Evolutionary conservation across 37 sponge, comb jelly and placozoan species (phyloP).

Genomic region (Amphimedon queenslandica): DNA sequence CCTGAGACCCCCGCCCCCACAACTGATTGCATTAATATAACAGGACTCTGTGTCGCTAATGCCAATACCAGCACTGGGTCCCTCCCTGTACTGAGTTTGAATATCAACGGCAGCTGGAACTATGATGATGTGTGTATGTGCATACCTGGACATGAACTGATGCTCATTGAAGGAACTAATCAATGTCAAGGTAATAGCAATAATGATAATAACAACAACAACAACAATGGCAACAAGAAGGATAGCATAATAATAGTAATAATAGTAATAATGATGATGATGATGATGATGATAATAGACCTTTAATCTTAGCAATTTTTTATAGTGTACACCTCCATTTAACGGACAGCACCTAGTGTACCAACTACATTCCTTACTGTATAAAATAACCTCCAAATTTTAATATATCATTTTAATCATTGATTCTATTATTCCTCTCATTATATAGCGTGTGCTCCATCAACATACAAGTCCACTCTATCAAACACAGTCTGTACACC

Average conservation of each 20-base stretch:
- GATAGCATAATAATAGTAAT: too few species aligned
- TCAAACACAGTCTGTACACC: neutral
- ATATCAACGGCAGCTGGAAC: neutral
- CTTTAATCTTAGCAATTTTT: too few species aligned
- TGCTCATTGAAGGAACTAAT: neutral
- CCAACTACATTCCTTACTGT: too few species aligned
- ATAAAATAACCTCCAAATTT: too few species aligned
- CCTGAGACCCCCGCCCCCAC: conserved; percentile 1
- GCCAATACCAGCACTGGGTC: neutral
- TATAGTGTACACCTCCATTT: too few species aligned
- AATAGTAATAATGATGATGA: too few species aligned
- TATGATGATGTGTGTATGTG: neutral
- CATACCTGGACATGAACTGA: neutral
- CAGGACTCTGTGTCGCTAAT: conserved; percentile 2
- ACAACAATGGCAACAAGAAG: too few species aligned
- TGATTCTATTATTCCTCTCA: too few species aligned
- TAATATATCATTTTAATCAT: too few species aligned
- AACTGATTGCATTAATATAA: neutral
- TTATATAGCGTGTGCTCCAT: neutral
- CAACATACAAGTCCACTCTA: neutral
- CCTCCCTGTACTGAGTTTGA: neutral
- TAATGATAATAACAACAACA: too few species aligned
- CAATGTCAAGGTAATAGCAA: conserved; percentile 18
- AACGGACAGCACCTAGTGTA: too few species aligned
- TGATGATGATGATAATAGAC: too few species aligned